Percentiles rank a stretch among this genome's conserved stretches.
phyloP scores from a whole-genome alignment of 92 coral and sea anemone species.

The Epizoanthus scotinus region DNA sequence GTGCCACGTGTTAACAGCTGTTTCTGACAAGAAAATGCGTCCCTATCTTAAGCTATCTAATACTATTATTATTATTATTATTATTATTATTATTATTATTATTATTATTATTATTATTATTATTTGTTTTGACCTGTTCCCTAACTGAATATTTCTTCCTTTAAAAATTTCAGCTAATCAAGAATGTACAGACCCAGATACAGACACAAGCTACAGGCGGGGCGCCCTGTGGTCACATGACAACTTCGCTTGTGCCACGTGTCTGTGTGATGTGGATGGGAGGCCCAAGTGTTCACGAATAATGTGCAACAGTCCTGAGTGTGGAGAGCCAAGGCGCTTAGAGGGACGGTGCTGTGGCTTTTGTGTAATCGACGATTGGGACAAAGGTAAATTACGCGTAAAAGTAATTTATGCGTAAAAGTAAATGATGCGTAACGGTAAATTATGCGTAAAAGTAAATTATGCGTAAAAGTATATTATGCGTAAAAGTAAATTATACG shows the following conservation, averaged over 20 bases:
- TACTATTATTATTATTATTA: too few species aligned
- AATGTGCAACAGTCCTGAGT: constrained; percentile 47
- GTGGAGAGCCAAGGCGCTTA: constrained; percentile 42
- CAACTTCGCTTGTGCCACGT: constrained; percentile 64
- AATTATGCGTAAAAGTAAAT: too few species aligned
- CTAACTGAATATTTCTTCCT: background rate
- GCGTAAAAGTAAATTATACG: too few species aligned
- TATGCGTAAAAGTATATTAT: too few species aligned
- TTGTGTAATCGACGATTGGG: constrained; percentile 53
- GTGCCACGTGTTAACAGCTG: too few species aligned
- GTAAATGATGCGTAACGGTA: too few species aligned
- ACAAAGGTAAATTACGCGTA: constrained; percentile 43
- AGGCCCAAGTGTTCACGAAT: constrained; percentile 54
- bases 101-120: too few species aligned
- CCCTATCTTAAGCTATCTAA: too few species aligned
- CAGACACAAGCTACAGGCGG: constrained; percentile 41
- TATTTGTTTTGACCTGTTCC: background rate
- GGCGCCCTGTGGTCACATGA: constrained; percentile 69
- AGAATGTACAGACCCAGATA: constrained; percentile 61
- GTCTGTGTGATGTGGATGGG: constrained; percentile 55
- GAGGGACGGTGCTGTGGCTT: constrained; percentile 73
- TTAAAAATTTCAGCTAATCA: background rate
- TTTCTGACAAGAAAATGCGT: too few species aligned
- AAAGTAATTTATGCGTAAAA: too few species aligned
- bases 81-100: too few species aligned